Evolutionary conservation across 2,888 invertebrate genomes (phyloP), one percentile per base, ranked within the genome.

Genomic region (Macrophya alboannulata): DNA sequence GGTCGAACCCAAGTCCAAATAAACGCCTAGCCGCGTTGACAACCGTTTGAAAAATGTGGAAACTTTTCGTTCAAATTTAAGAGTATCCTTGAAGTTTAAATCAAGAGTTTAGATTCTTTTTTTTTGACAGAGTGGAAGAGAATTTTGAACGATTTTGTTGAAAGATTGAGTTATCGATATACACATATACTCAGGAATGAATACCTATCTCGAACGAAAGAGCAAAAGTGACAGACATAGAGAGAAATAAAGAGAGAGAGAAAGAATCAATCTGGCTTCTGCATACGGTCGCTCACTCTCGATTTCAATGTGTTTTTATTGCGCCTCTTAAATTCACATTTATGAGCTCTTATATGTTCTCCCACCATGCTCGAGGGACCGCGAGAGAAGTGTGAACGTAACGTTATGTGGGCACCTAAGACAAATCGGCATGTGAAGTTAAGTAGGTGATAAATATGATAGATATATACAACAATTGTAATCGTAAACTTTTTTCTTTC

Each of bases 301-400:
- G 92, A 93, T 93, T 93, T 93, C 93, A 93, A 92, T 92, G 93
- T 93, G 93, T 93, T 93, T 93, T 93, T 93, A 93, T 93, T 93
- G 92, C 93, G 92, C 92, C 93, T 93, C 92, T 93, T 93, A 93
- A 93, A 93, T 93, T 93, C 93, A 91, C 93, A 93, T 93, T 93
- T 93, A 93, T 93, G 93, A 93, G 93, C 93, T 93, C 93, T 93
- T 93, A 93, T 92, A 92, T 90, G 48, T 84, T 72, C 84, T 79
- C 85, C 65, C 87, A 25, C 77, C 77, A 82, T 21, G 65, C 81
- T 37, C 79, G 51, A 84, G 84, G 84, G 86, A 87, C 77, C 72
- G 84, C 83, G 83, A 17, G 77, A 74, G 48, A 74, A 85, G 85
- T 84, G 84, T 83, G 68, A 86, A 72, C 82, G 77, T 79, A 86